These are phyloP conservation scores for Colletes latitarsis DNA, from an alignment of 1,140 invertebrate genomes.

Conservation along the genomic window DNA sequence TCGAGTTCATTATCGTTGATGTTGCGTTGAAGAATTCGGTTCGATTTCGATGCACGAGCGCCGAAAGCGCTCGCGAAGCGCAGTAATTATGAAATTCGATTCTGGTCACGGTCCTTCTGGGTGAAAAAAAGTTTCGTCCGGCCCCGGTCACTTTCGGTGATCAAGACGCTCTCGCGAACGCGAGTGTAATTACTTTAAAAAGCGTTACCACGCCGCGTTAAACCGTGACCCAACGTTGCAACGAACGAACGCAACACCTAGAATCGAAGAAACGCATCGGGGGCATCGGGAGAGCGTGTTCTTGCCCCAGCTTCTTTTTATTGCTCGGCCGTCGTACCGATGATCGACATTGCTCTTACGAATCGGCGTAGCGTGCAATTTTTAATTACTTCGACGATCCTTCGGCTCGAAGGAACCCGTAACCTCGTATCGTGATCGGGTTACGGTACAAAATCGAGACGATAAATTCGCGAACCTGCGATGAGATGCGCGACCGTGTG, in stretches of 20 bases:
- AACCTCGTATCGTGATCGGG: background rate
- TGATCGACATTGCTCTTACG: background rate
- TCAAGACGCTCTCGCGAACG: slow-evolving; percentile 13
- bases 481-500: background rate
- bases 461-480: background rate
- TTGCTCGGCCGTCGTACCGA: background rate
- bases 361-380: background rate
- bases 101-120: background rate
- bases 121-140: background rate
- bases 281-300: background rate
- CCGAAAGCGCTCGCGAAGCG: background rate
- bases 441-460: background rate
- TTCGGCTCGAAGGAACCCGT: background rate
- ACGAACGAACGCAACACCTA: background rate
- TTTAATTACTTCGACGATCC: slow-evolving; percentile 3
- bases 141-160: background rate
- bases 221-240: slow-evolving; percentile 9
- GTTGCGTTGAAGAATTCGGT: slow-evolving; percentile 7
- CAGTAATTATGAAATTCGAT: slow-evolving; percentile 18
- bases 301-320: background rate
- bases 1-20: background rate
- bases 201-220: slow-evolving; percentile 12
- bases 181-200: slow-evolving; percentile 27
- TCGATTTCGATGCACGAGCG: background rate
- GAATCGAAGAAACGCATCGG: background rate